These are phyloP conservation scores for Thalassophryne amazonica DNA, from an alignment of 2,797 vertebrate genomes.

Conservation along the genomic window DNA sequence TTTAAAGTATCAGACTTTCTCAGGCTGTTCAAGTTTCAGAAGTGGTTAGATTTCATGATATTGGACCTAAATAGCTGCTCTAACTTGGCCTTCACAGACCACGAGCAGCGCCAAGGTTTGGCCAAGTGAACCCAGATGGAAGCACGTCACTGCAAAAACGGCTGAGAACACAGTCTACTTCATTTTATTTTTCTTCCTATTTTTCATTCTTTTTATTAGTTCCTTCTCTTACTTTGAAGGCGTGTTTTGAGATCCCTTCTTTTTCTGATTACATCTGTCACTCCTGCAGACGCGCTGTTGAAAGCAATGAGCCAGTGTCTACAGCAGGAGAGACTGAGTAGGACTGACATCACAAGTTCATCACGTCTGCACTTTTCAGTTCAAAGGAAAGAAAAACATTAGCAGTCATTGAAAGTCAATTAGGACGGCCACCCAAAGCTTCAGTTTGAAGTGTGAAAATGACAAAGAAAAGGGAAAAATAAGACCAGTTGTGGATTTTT, in stretches of 20 bases:
- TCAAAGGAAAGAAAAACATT: too few species aligned
- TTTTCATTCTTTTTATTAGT: neutral
- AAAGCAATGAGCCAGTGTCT: slow-evolving; percentile 49
- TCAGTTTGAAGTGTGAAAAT: too few species aligned
- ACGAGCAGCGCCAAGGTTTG: slow-evolving; percentile 46
- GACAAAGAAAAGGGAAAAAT: too few species aligned
- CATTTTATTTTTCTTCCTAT: slow-evolving; percentile 1
- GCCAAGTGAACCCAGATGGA: slow-evolving; percentile 72
- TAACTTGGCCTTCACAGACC: slow-evolving; percentile 45
- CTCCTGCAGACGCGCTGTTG: slow-evolving; percentile 9
- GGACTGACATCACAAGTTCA: slow-evolving; percentile 22
- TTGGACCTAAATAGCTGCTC: slow-evolving; percentile 56
- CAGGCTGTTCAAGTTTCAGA: slow-evolving; percentile 59
- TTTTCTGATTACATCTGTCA: slow-evolving; percentile 20
- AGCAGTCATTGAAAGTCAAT: too few species aligned
- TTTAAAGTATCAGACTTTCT: slow-evolving; percentile 47
- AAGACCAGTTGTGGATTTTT: too few species aligned
- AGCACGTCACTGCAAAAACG: slow-evolving; percentile 37
- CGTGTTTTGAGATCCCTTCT: slow-evolving; percentile 20
- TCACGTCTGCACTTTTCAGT: slow-evolving; percentile 30
- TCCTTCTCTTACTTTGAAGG: neutral
- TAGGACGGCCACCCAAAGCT: too few species aligned
- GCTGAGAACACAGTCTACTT: slow-evolving; percentile 40
- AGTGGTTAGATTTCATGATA: slow-evolving; percentile 41
- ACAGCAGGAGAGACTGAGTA: slow-evolving; percentile 17